Percentiles rank a stretch among this genome's conserved stretches.
phyloP scores from a whole-genome alignment of 2,888 invertebrate genomes.

The Apamea sordens region DNA sequence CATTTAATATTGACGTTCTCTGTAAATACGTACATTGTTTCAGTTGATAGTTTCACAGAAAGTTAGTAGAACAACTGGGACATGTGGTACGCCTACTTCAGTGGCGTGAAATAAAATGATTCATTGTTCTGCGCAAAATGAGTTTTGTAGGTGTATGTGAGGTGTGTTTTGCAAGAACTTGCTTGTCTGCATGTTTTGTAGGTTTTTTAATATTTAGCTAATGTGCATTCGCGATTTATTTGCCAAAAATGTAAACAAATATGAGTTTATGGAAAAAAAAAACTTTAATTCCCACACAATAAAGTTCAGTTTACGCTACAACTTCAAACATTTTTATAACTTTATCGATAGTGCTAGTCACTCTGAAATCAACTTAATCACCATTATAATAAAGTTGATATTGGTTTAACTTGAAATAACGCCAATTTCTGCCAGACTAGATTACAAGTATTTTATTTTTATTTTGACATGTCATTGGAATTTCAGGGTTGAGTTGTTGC shows the following conservation, averaged over 20 bases:
- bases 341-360: too few species aligned
- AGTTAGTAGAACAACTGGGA: slow-evolving; percentile 37
- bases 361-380: too few species aligned
- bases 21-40: slow-evolving; percentile 61
- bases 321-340: too few species aligned
- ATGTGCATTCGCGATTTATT: too few species aligned
- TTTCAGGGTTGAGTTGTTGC: not conserved
- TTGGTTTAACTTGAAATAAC: too few species aligned
- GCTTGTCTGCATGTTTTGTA: not conserved
- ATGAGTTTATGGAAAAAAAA: too few species aligned
- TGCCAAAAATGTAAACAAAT: too few species aligned
- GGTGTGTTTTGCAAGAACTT: not conserved
- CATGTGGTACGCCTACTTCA: slow-evolving; percentile 31
- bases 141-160: slow-evolving; percentile 24
- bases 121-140: slow-evolving; percentile 30
- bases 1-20: slow-evolving; percentile 52
- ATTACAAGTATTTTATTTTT: not conserved
- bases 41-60: slow-evolving; percentile 60
- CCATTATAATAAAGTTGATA: too few species aligned
- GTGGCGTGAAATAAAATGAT: slow-evolving; percentile 36
- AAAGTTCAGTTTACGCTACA: too few species aligned
- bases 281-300: too few species aligned
- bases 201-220: not conserved
- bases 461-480: not conserved
- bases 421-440: too few species aligned